Evolutionary conservation across 2,797 vertebrate genomes (phyloP).

Genomic region (Clarias pachynema): DNA sequence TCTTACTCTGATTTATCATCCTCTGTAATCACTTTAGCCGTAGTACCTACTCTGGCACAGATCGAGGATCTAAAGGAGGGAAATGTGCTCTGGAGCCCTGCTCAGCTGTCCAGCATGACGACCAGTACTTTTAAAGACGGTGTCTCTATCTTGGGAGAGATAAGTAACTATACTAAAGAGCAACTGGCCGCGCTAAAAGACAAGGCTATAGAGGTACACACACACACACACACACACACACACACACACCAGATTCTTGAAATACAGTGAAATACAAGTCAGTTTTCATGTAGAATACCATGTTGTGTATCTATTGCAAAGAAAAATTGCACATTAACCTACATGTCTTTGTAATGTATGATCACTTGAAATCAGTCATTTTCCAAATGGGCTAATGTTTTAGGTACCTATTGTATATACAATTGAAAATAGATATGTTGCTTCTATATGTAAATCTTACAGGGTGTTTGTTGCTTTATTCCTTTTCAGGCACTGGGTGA

Average conservation of each 20-base stretch:
- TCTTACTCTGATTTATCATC: neutral
- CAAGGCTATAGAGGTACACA: conserved; percentile 67
- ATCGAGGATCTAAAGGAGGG: conserved; percentile 60
- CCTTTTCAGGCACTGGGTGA: conserved; percentile 64
- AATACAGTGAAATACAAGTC: neutral
- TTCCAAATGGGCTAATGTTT: neutral
- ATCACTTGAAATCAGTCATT: neutral
- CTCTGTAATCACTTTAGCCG: neutral
- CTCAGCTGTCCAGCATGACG: conserved; percentile 61
- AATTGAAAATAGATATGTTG: neutral
- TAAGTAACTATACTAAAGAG: conserved; percentile 56
- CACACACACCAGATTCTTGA: neutral
- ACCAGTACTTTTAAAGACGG: conserved; percentile 53
- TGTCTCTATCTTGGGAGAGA: conserved; percentile 61
- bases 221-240: neutral
- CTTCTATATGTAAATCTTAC: neutral
- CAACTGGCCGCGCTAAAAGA: conserved; percentile 63
- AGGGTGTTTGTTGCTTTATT: neutral
- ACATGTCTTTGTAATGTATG: neutral
- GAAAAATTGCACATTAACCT: neutral
- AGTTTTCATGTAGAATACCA: neutral
- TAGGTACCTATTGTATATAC: neutral
- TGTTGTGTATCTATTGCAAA: neutral
- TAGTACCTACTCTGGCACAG: conserved; percentile 42
- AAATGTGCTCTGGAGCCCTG: conserved; percentile 65